phyloP scores from a whole-genome alignment of 2,888 invertebrate species.

The Cecidostiba fungosa region DNA sequence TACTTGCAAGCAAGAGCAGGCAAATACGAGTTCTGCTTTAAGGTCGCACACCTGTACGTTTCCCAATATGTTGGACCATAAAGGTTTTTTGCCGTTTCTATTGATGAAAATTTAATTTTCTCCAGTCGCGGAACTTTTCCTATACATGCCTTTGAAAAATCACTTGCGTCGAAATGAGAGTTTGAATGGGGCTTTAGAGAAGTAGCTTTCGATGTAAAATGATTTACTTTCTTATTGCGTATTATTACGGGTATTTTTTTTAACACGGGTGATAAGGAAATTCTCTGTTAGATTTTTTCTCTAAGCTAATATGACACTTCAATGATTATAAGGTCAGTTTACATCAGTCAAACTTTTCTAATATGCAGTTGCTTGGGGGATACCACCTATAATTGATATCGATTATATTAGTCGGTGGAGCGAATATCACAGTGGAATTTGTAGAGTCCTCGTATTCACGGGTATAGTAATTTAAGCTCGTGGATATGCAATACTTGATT shows the following conservation, averaged over 20 bases:
- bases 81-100: neutral
- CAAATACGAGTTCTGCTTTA: conserved; percentile 41
- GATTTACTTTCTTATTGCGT: neutral
- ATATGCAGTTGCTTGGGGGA: too few species aligned
- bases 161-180: neutral
- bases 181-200: neutral
- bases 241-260: neutral
- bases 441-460: conserved; percentile 5
- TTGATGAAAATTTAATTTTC: conserved; percentile 47
- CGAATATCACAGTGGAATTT: neutral
- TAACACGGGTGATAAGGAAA: neutral
- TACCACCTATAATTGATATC: neutral
- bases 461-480: conserved; percentile 33
- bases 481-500: conserved; percentile 14
- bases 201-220: neutral
- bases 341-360: too few species aligned
- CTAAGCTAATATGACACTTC: too few species aligned
- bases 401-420: neutral
- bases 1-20: neutral
- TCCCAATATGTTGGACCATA: conserved; percentile 34
- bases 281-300: too few species aligned
- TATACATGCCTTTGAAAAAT: neutral
- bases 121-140: neutral
- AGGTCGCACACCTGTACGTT: conserved; percentile 43
- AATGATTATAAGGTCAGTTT: too few species aligned